Base-by-base conservation (phyloP, 2,113 vertebrate species). In the Gambusia holbrooki region DNA sequence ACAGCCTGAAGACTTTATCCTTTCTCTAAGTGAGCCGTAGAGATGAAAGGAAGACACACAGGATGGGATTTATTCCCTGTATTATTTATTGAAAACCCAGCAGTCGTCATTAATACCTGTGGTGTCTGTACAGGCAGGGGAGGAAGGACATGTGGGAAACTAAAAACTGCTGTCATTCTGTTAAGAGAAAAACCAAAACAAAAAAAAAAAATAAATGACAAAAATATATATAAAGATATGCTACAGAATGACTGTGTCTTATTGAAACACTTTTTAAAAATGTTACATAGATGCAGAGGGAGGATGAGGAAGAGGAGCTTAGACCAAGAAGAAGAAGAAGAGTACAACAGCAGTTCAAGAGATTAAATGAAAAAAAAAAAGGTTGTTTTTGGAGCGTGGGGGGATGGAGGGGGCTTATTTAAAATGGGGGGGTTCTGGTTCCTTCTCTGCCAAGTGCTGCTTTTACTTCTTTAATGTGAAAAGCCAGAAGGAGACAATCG, bases 21-120 rank as follows among this genome's bases (percentile, higher is more conserved):
- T 6, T 17, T 14, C 3, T 51, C 19, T 54, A 25, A 54, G 2
- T 54, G 51, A 25, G 22, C 22, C 9, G 7, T 3, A 7, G 22
- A 25, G 19, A 42, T 63, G 1, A 2, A 66, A 84, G 33, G 79
- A 84, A 2, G 35, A 1, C 66, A 86, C 71, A 48, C 71, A 33
- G 30, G 68, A 30, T 28, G 1, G 29, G 15, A 48, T 86, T 86
- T 66, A 70, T 86, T 89, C 87, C 87, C 88, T 83, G 82, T 54
- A 83, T 92, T 85, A 89, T 93, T 92, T 92, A 88, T 90, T 92
- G 89, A 92, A 93, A 93, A 92, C 88, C 80, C 91, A 91, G 91
- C 89, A 86, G 83, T 87, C 82, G 83, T 88, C 84, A 85, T 86
- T 86, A 86, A 87, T 79, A 80, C 85, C 78, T 84, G 91, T 86